A percentile compares a stretch with the other conserved stretches of the same genome.
Conservation (phyloP, 2,888 invertebrate genomes). For the Perizoma flavofasciatum region DNA sequence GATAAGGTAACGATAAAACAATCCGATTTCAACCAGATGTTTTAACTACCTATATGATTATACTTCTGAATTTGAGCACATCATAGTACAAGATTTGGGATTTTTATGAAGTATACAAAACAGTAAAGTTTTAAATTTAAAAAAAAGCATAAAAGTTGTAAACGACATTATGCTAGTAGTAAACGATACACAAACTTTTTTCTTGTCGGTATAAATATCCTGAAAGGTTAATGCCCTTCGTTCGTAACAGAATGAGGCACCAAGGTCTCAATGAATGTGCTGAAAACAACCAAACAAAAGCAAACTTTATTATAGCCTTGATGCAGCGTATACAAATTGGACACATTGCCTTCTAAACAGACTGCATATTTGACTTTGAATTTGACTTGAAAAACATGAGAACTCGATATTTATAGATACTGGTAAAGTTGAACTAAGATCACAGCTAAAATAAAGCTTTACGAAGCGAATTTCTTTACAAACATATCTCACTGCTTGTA, state of each 20-base stretch:
- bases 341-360: no score
- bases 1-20: conserved; percentile 4
- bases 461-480: no score
- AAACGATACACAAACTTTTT: conserved; percentile 9
- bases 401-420: no score
- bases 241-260: conserved; percentile 21
- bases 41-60: background rate
- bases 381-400: no score
- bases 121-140: no score
- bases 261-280: conserved; percentile 35
- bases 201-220: conserved; percentile 25
- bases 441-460: no score
- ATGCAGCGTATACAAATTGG: background rate
- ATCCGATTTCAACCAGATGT: conserved; percentile 11
- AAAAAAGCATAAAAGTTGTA: no score
- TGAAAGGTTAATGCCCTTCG: conserved; percentile 29
- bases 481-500: no score
- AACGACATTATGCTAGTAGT: background rate
- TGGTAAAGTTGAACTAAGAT: no score
- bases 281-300: conserved; percentile 25
- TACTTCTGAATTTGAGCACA: background rate
- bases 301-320: conserved; percentile 22
- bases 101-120: no score
- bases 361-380: no score
- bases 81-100: no score